Evolutionary conservation across 2,113 vertebrate genomes (phyloP).

Genomic region (Platanista minor): DNA sequence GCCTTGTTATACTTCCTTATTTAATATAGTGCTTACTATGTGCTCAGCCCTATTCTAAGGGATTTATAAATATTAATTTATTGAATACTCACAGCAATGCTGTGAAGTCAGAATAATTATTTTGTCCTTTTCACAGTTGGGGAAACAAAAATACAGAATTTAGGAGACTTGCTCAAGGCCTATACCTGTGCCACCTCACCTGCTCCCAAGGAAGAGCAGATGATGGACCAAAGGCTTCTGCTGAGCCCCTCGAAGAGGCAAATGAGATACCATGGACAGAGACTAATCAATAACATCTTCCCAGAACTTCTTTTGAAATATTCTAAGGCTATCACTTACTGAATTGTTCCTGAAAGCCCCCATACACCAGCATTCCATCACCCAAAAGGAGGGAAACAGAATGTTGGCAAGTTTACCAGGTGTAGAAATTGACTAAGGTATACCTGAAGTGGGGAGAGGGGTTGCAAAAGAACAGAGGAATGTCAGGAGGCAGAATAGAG

Average conservation of each 20-base stretch:
- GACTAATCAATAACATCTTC: neutral
- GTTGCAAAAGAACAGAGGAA: neutral
- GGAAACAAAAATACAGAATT: neutral
- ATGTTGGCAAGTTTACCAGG: neutral
- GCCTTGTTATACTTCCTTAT: neutral
- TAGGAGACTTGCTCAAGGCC: neutral
- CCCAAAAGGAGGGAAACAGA: neutral
- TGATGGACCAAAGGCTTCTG: neutral
- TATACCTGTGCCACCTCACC: neutral
- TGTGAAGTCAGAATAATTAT: neutral
- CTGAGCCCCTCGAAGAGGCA: neutral
- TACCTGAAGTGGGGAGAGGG: neutral
- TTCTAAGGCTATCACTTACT: neutral
- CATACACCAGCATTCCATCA: fast-evolving
- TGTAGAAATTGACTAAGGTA: neutral
- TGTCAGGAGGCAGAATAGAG: neutral
- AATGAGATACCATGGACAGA: neutral
- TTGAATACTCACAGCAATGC: neutral
- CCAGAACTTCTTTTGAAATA: neutral
- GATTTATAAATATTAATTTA: neutral
- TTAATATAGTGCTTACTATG: neutral
- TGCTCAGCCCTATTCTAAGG: neutral
- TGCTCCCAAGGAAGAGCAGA: neutral
- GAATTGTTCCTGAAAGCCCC: neutral
- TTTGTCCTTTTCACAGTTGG: neutral